Evolutionary conservation across 2,113 vertebrate genomes (phyloP).

Genomic region (Cygnus buccinator): DNA sequence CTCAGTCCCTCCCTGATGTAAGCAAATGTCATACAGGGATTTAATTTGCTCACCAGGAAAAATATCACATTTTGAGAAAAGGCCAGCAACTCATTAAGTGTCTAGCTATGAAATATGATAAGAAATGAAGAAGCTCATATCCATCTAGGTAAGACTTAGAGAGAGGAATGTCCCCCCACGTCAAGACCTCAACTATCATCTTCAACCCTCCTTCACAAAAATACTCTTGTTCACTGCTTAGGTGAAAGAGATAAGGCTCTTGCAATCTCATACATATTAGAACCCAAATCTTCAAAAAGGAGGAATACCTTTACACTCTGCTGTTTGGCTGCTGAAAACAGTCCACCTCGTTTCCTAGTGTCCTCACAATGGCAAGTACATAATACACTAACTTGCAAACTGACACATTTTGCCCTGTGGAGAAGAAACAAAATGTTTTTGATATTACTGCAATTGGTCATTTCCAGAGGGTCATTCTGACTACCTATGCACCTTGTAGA

Average conservation of each 20-base stretch:
- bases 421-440: neutral
- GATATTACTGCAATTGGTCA: rapidly evolving
- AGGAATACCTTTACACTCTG: neutral
- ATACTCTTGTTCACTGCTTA: rapidly evolving
- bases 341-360: neutral
- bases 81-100: neutral
- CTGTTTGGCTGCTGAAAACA: neutral
- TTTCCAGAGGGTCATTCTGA: neutral
- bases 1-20: neutral
- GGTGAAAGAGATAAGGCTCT: neutral
- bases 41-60: neutral
- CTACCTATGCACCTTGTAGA: neutral
- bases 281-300: neutral
- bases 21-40: neutral
- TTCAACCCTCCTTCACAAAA: neutral
- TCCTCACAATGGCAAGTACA: neutral
- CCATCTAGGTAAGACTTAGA: neutral
- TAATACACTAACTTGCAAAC: neutral
- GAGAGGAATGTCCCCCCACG: rapidly evolving
- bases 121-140: neutral
- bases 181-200: neutral
- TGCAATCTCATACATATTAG: neutral
- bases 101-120: neutral
- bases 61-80: neutral
- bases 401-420: neutral